Evolutionary conservation across 2,113 vertebrate genomes (phyloP).

Genomic region (Alouatta palliata): DNA sequence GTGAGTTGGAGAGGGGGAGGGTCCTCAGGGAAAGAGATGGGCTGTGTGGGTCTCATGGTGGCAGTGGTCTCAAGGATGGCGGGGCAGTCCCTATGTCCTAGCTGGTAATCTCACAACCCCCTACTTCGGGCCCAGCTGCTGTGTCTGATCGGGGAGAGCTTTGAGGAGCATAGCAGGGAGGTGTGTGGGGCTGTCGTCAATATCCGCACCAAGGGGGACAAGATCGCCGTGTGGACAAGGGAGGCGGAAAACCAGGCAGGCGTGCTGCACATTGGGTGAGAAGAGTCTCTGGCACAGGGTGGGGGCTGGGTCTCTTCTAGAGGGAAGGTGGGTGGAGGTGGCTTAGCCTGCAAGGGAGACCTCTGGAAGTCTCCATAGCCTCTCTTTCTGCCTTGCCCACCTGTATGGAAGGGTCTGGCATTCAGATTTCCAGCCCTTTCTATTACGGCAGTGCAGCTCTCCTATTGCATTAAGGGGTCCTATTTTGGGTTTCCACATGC

Average conservation of each 20-base stretch:
- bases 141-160: constrained; percentile 91
- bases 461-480: not conserved
- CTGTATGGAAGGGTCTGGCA: not conserved
- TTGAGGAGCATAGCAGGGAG: constrained; percentile 84
- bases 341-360: not conserved
- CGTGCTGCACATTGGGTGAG: constrained; percentile 89
- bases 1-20: constrained; percentile 63
- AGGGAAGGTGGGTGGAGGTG: not conserved
- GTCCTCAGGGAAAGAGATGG: not conserved
- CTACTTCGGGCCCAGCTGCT: constrained; percentile 82
- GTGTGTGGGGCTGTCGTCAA: constrained; percentile 91
- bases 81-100: not conserved
- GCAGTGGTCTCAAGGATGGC: not conserved
- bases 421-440: not conserved
- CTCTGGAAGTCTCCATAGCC: not conserved
- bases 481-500: not conserved
- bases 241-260: constrained; percentile 87
- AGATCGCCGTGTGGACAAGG: constrained; percentile 91
- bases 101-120: not conserved
- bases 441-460: not conserved
- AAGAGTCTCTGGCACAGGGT: not conserved
- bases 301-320: not conserved
- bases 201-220: constrained; percentile 90
- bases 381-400: not conserved
- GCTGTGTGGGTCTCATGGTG: not conserved